Evolutionary conservation across 1,140 invertebrate species (phyloP), one percentile per base, ranked within the genome.

Genomic region (Anthonomus grandis): DNA sequence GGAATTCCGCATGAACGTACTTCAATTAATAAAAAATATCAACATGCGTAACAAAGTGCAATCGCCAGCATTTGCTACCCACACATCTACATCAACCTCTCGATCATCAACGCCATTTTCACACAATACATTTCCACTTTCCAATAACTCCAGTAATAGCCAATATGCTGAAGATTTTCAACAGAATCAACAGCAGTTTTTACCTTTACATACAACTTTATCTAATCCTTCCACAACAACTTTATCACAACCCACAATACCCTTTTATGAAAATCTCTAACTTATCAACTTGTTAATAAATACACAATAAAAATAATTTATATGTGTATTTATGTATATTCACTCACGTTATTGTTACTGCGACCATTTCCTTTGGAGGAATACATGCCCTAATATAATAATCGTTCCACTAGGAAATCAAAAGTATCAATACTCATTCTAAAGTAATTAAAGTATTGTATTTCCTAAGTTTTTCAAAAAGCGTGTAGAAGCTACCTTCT

Each of bases 311-410:
- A n/a, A n/a, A n/a, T n/a, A n/a, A 31, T 6, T 31, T 31, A 31
- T 31, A 8, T 8, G 6, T 31, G 27, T 31, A 31, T 31, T 31
- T 8, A 8, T 39, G 10, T 6, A n/a, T 39, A 39, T 39, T 39
- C 6, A 39, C 15, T 39, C 17, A 39, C 37, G 5, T 5, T 5
- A 39, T 13, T 5, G 37, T 5, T 39, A 39, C 37, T 12, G 37
- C 37, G 17, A 39, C 17, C 37, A 39, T 39, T 39, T n/a, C 5
- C 37, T 39, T 39, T 5, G 37, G 37, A 39, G 37, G 37, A 39
- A 39, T 17, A 39, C 9, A 39, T 9, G 17, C 9, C 17, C 37
- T 39, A 9, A 39, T 39, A n/a, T 9, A 6, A 6, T 13, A 39
- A 15, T 39, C 37, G 9, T 39, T 39, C 37, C 37, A 39, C 37